Conservation (phyloP, 2,888 invertebrate species). For the Ophion ventricosus region DNA sequence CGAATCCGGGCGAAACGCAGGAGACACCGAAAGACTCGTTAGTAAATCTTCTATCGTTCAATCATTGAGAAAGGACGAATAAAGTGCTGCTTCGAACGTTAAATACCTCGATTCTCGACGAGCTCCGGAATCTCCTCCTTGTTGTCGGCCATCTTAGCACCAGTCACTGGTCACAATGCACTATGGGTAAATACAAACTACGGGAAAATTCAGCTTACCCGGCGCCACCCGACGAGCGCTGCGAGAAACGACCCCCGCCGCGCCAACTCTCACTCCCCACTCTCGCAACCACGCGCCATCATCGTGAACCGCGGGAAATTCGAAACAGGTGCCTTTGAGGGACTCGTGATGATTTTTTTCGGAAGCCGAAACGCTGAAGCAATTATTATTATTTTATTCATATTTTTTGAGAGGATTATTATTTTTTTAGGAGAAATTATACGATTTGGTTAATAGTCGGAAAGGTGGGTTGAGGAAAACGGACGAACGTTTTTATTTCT, state of each 20-base stretch:
- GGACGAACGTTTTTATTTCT: background rate
- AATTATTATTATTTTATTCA: background rate
- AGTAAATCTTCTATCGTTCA: slow-evolving; percentile 38
- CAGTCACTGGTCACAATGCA: slow-evolving; percentile 82
- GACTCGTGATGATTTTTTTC: background rate
- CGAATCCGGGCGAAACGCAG: slow-evolving; percentile 43
- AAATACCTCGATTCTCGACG: slow-evolving; percentile 83
- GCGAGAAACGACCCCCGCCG: slow-evolving; percentile 1
- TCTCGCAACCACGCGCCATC: background rate
- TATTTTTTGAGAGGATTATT: background rate
- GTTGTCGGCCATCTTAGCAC: slow-evolving; percentile 84
- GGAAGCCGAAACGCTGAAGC: background rate
- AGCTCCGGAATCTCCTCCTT: slow-evolving; percentile 83
- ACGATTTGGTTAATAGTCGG: background rate
- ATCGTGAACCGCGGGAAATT: slow-evolving; percentile 8
- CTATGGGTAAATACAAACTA: slow-evolving; percentile 82
- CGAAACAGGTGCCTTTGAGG: background rate
- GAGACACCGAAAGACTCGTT: slow-evolving; percentile 6
- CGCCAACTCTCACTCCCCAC: background rate
- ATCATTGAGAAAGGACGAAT: slow-evolving; percentile 60
- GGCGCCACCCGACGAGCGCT: slow-evolving; percentile 57
- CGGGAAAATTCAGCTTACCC: slow-evolving; percentile 62
- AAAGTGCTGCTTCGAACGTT: slow-evolving; percentile 65
- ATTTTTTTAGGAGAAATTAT: too few species aligned
- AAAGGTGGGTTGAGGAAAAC: background rate